Conservation (phyloP, 2,888 invertebrate species). For the Lampropteryx suffumata region DNA sequence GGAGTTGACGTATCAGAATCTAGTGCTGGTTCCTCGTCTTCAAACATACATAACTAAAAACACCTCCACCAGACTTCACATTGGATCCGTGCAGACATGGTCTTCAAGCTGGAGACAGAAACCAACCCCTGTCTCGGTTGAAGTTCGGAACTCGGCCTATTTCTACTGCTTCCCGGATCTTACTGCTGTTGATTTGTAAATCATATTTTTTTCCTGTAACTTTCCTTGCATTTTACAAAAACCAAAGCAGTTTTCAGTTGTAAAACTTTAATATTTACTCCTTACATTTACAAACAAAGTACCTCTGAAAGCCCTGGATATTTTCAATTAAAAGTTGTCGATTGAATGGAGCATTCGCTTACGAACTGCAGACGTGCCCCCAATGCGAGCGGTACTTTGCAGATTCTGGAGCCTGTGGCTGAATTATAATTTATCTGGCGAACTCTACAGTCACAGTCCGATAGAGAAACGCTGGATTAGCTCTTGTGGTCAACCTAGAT, state of each 20-base stretch:
- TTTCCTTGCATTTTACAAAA: background rate
- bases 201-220: too few species aligned
- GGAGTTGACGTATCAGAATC: too few species aligned
- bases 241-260: background rate
- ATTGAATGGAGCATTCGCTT: slow-evolving; percentile 36
- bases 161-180: too few species aligned
- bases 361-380: slow-evolving; percentile 38
- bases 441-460: slow-evolving; percentile 34
- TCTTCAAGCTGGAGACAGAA: too few species aligned
- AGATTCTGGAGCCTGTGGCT: slow-evolving; percentile 46
- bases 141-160: too few species aligned
- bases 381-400: slow-evolving; percentile 40
- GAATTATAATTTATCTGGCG: slow-evolving; percentile 62
- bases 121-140: too few species aligned
- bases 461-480: background rate
- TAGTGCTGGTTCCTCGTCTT: too few species aligned
- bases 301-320: slow-evolving; percentile 16
- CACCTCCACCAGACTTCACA: too few species aligned
- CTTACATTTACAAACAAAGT: slow-evolving; percentile 1
- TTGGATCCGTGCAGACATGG: too few species aligned
- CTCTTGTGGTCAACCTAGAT: too few species aligned
- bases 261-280: background rate
- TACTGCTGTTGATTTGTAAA: too few species aligned
- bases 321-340: slow-evolving; percentile 37
- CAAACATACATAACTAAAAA: too few species aligned